Conservation (phyloP, 2,113 vertebrate species). For the Irena cyanogastra region DNA sequence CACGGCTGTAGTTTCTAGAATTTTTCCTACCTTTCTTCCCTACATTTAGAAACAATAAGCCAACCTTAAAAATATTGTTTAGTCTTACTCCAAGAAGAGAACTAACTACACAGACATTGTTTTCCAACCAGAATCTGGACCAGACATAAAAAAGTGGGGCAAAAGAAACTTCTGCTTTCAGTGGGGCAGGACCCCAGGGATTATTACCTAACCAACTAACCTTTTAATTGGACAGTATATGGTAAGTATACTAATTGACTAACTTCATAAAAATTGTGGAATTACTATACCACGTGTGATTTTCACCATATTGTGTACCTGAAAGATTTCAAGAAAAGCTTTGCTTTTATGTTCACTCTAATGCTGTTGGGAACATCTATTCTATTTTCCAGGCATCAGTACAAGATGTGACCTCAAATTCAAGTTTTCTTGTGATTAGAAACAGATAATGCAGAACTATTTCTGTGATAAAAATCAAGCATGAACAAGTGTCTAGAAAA, state of each 20-base stretch:
- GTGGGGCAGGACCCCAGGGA: not conserved
- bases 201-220: not conserved
- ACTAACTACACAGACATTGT: not conserved
- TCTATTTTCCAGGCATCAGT: not conserved
- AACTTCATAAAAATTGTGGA: not conserved
- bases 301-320: not conserved
- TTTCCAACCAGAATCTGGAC: not conserved
- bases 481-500: not conserved
- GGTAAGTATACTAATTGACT: not conserved
- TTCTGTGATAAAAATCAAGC: not conserved
- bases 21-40: not conserved
- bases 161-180: not conserved
- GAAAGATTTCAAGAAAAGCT: not conserved
- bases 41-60: not conserved
- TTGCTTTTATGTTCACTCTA: not conserved
- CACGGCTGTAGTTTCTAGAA: not conserved
- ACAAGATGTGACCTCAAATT: not conserved
- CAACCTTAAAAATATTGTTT: not conserved
- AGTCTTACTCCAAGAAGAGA: not conserved
- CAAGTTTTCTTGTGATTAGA: not conserved
- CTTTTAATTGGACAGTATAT: not conserved
- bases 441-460: not conserved
- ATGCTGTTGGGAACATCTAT: not conserved
- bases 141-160: not conserved
- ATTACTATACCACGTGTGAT: fast-evolving